Conservation (phyloP, 2,113 vertebrate genomes). For the Oreochromis aureus region DNA sequence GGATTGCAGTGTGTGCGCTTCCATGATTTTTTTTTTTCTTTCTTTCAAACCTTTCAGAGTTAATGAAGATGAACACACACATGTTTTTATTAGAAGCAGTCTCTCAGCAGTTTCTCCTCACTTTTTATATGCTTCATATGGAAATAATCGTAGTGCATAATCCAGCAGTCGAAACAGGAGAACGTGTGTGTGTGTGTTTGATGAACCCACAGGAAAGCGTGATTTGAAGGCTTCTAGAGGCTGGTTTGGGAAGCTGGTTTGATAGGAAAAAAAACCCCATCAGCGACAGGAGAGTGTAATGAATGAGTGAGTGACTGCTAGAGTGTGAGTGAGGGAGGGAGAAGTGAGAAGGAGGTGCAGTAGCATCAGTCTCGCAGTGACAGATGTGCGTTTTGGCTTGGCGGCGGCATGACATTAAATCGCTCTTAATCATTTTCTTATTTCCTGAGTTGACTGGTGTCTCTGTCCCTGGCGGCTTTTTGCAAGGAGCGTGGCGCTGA, state of each 20-base stretch:
- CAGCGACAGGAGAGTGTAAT: not conserved
- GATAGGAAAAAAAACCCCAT: fast-evolving
- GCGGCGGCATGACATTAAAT: slow-evolving; percentile 54
- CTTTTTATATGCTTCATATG: not conserved
- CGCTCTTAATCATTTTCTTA: slow-evolving; percentile 71
- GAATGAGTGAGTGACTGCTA: slow-evolving; percentile 9
- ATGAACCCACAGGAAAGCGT: not conserved
- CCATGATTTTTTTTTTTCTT: not conserved
- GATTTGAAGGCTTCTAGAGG: not conserved
- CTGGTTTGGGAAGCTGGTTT: not conserved
- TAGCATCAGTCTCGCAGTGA: slow-evolving; percentile 51
- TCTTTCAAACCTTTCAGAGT: not conserved
- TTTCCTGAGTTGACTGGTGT: slow-evolving; percentile 60
- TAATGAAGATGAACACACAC: not conserved
- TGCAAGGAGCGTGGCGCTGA: slow-evolving; percentile 17
- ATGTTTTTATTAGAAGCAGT: not conserved
- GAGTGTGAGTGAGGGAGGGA: not conserved
- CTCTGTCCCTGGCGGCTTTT: slow-evolving; percentile 27
- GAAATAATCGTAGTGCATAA: not conserved
- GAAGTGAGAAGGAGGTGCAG: slow-evolving; percentile 18
- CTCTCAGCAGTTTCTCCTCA: not conserved
- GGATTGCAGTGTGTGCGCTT: not conserved
- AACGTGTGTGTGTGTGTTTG: not conserved
- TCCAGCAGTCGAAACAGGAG: not conserved
- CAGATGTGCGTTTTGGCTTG: slow-evolving; percentile 56